Base-by-base conservation (phyloP, 2,888 invertebrate species). In the Pimpla rufipes region DNA sequence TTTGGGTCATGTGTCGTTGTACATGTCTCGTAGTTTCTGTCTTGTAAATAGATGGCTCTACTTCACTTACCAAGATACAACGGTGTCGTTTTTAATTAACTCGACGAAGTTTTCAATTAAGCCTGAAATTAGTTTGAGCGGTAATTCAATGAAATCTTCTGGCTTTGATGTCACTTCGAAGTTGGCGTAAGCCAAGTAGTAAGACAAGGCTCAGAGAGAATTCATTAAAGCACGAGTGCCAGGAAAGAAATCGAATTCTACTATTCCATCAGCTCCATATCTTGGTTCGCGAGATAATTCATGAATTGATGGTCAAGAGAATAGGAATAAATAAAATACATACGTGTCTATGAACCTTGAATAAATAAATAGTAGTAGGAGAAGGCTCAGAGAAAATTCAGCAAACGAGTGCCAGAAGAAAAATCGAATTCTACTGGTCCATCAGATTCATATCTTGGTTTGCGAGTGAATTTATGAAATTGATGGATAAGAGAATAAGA, bases 101-200 rank as follows among this genome's bases (percentile, higher is more conserved):
- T 16, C 21, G 2, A 2, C 10, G 10, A 29, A 29, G 29, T 29
- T 55, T 55, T 13, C 11, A 55, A 55, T 55, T 11, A 18, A 55
- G 6, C 13, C 23, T 55, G 8, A 10, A 52, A 21, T 0, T 21
- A 16, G 23, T 13, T 23, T 2, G 0, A 55, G 11, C 55, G 11
- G 4, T 8, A 23, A 23, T 23, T 55, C 23, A 55, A 55, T 55
- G 2, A 23, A 55, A 55, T 23, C 55, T 55, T 55, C 13, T 13
- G 23, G 55, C 55, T 55, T 55, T 55, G 55, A 21, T 55, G 23
- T 23, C 55, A 55, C 55, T 55, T 55, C 23, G 13, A 55, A 55
- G 23, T 55, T 55, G 23, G 55, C 55, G 55, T 2, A 13, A 21
- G 23, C 55, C 23, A 55, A 23, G 55, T 23, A 55, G 13, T 55